Conservation (phyloP, 2,888 invertebrate species). For the Aspidiotus destructor region DNA sequence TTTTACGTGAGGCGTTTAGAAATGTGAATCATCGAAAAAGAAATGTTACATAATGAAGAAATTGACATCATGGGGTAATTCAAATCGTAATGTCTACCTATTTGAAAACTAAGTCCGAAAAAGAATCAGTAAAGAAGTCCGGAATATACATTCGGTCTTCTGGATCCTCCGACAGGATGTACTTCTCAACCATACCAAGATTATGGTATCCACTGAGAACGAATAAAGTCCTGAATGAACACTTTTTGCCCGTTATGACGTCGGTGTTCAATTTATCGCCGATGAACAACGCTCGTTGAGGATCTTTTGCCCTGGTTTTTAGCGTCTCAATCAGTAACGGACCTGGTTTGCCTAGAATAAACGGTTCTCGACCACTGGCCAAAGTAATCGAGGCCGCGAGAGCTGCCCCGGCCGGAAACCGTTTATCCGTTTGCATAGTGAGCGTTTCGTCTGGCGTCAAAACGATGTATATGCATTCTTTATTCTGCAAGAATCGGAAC, state of each 20-base stretch:
- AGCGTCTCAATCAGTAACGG: conserved; percentile 65
- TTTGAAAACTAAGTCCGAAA: too few relatives aligned
- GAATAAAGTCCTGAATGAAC: conserved; percentile 77
- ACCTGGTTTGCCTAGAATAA: conserved; percentile 84
- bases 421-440: conserved; percentile 43
- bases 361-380: conserved; percentile 67
- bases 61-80: too few relatives aligned
- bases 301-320: conserved; percentile 58
- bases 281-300: conserved; percentile 77
- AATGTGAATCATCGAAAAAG: too few relatives aligned
- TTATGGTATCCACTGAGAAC: conserved; percentile 75
- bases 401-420: conserved; percentile 55
- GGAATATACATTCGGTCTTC: too few relatives aligned
- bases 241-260: conserved; percentile 76
- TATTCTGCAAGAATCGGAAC: conserved; percentile 61
- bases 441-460: conserved; percentile 89
- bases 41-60: too few relatives aligned
- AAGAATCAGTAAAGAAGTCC: too few relatives aligned
- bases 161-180: too few relatives aligned
- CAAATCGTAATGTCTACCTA: too few relatives aligned
- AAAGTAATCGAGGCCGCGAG: conserved; percentile 77
- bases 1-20: too few relatives aligned
- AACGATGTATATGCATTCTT: conserved; percentile 74
- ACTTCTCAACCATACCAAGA: too few relatives aligned
- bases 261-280: conserved; percentile 92